Evolutionary conservation across 1,140 invertebrate species (phyloP), one percentile per base, ranked within the genome.

Genomic region (Tenebrio molitor): DNA sequence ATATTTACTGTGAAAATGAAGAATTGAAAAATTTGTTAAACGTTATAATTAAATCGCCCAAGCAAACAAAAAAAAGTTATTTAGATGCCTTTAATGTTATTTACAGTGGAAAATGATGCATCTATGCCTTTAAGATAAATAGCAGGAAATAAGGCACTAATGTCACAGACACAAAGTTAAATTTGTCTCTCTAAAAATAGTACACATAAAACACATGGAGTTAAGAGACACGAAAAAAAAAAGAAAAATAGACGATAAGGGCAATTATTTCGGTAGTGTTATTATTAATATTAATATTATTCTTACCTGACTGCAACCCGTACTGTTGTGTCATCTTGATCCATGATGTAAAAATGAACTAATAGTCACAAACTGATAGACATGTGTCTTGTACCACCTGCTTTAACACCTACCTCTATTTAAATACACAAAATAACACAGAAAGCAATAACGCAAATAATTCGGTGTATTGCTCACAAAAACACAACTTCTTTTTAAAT

Each of bases 231-330:
- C 29, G 50, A 71, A n/a, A 14, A 14, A 69, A 69, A 23, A 50
- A 39, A 62, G 10, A 21, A 58, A 36, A 21, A 63, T 29, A 19
- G 6, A 42, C n/a, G n/a, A n/a, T n/a, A n/a, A n/a, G n/a, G n/a
- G n/a, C n/a, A n/a, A n/a, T n/a, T n/a, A n/a, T n/a, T n/a, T n/a
- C n/a, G n/a, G n/a, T n/a, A n/a, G n/a, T n/a, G n/a, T n/a, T n/a
- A n/a, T n/a, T n/a, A 44, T 29, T 29, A 0, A 16, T n/a, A 19
- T 25, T 15, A 12, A 8, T 8, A 39, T 46, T 29, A 25, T 29
- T 58, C 29, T 81, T 79, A 82, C 81, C 81, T 81, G 75, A 82
- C 78, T 41, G 80, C 81, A 29, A 82, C 81, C 8, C 81, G 76
- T 25, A 82, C 81, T 16, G 80, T 75, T 67, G 80, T 71, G 73